Conservation (phyloP, 2,797 vertebrate species). For the Scolopax rusticola region DNA sequence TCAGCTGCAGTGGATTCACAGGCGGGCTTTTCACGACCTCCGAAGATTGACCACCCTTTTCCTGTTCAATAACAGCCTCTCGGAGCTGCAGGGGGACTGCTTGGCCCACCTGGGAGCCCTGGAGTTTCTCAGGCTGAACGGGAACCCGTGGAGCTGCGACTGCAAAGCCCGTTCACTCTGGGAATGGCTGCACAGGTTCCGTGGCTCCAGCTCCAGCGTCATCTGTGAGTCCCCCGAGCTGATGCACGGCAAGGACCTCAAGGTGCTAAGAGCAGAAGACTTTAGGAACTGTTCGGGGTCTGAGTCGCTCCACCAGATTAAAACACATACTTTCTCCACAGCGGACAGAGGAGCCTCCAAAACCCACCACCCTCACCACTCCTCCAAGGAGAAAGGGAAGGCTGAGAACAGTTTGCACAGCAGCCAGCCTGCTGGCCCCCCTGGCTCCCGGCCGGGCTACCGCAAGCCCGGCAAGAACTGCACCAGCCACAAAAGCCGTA, state of each 20-base stretch:
- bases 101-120: conserved; percentile 89
- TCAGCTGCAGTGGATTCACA: conserved; percentile 94
- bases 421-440: conserved; percentile 79
- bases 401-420: conserved; percentile 77
- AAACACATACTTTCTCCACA: conserved; percentile 89
- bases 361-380: conserved; percentile 81
- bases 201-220: conserved; percentile 92
- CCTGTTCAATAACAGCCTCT: conserved; percentile 96
- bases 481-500: conserved; percentile 89
- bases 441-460: conserved; percentile 79
- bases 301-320: conserved; percentile 93
- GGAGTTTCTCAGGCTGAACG: conserved; percentile 96
- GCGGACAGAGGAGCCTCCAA: conserved; percentile 86
- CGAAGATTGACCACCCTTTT: conserved; percentile 94
- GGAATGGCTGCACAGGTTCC: conserved; percentile 95
- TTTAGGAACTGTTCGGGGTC: conserved; percentile 92
- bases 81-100: conserved; percentile 91
- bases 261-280: conserved; percentile 88
- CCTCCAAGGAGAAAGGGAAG: conserved; percentile 76
- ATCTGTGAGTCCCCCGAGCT: conserved; percentile 85
- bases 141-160: conserved; percentile 96
- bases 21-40: conserved; percentile 93
- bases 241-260: conserved; percentile 90
- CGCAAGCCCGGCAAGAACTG: conserved; percentile 92
- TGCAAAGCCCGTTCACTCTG: conserved; percentile 93